phyloP scores from a whole-genome alignment of 2,113 vertebrate genomes.

The Cairina moschata region DNA sequence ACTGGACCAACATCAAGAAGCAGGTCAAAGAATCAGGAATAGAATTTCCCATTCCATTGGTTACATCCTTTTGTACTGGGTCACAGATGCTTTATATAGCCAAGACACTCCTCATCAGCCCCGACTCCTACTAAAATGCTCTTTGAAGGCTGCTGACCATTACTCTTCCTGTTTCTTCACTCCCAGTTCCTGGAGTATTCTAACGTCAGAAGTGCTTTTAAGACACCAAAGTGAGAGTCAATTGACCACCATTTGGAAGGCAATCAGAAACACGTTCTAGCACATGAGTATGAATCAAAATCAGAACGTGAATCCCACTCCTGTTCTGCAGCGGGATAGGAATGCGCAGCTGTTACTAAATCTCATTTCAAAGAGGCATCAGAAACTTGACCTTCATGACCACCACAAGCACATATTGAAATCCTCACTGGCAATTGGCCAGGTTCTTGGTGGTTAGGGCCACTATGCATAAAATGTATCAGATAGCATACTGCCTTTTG shows the following conservation, averaged over 20 bases:
- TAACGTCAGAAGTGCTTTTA: background rate
- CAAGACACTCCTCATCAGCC: background rate
- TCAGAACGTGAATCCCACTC: conserved; percentile 1
- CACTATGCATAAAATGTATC: background rate
- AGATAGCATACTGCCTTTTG: conserved; percentile 28
- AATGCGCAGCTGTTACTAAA: conserved; percentile 57
- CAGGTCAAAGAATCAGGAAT: background rate
- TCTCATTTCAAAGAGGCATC: conserved; percentile 44
- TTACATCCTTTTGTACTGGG: background rate
- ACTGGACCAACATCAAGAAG: background rate
- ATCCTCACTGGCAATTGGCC: background rate
- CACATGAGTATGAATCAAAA: conserved; percentile 4
- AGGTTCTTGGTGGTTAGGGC: conserved; percentile 4
- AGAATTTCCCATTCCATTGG: background rate
- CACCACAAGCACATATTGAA: conserved; percentile 40
- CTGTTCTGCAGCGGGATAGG: background rate
- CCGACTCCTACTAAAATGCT: background rate
- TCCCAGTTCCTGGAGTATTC: background rate
- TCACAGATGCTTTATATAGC: background rate
- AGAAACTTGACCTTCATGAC: conserved; percentile 38
- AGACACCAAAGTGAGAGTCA: background rate
- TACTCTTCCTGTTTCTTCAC: background rate
- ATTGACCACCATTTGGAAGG: conserved; percentile 1
- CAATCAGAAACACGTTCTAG: background rate
- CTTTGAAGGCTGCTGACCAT: background rate